These are phyloP conservation scores for Eulemur albifrons DNA, from an alignment of 2,797 vertebrate species.

Conservation along the genomic window DNA sequence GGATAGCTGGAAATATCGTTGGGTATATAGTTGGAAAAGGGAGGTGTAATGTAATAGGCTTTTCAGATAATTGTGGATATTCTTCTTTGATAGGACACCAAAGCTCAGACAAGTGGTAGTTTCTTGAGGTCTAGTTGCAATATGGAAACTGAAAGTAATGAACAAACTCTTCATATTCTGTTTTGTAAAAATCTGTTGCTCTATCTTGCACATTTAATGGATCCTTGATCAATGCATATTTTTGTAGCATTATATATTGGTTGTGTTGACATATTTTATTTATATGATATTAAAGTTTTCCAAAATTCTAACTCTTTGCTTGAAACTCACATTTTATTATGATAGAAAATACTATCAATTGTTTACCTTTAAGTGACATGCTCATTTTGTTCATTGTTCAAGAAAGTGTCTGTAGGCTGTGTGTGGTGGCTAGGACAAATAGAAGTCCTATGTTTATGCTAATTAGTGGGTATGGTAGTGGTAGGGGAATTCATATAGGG, in stretches of 20 bases:
- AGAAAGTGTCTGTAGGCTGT: background rate
- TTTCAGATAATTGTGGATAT: background rate
- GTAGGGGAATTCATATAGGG: too few relatives aligned
- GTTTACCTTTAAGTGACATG: background rate
- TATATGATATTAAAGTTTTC: background rate
- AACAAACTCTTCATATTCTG: background rate
- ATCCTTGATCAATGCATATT: background rate
- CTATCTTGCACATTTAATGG: background rate
- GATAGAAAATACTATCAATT: background rate
- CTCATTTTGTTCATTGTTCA: background rate
- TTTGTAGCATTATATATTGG: background rate
- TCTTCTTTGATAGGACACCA: background rate
- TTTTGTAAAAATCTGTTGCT: background rate
- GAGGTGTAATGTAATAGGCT: background rate
- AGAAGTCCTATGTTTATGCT: too few relatives aligned
- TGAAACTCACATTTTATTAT: background rate
- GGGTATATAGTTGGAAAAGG: background rate
- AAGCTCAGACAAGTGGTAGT: background rate
- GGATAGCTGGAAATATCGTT: background rate
- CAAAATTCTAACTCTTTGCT: background rate
- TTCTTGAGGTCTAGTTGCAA: background rate
- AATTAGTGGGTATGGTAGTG: too few relatives aligned
- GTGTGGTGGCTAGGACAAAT: too few relatives aligned
- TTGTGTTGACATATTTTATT: background rate
- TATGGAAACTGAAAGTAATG: background rate